These are phyloP conservation scores for Geotrupes spiniger DNA, from an alignment of 2,888 invertebrate genomes.

Conservation along the genomic window DNA sequence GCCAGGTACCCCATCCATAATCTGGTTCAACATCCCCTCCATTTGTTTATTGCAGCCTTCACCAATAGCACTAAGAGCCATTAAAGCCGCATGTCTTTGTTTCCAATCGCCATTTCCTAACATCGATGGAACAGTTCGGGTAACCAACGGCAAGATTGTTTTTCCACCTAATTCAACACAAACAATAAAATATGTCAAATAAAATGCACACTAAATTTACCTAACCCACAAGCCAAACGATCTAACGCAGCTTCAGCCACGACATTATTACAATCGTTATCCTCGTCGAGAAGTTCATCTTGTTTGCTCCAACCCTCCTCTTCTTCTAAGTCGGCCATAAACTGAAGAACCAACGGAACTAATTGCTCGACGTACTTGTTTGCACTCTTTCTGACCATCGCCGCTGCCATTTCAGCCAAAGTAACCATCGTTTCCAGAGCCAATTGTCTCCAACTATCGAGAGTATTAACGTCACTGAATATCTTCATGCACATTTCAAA, in stretches of 20 bases:
- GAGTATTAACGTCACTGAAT: slow-evolving; percentile 66
- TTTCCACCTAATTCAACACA: slow-evolving; percentile 49
- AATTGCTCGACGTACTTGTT: slow-evolving; percentile 76
- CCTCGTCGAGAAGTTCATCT: slow-evolving; percentile 88
- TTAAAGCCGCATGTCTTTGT: slow-evolving; percentile 92
- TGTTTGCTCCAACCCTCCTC: slow-evolving; percentile 85
- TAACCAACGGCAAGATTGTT: slow-evolving; percentile 86
- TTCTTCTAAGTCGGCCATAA: slow-evolving; percentile 95
- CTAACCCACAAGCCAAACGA: slow-evolving; percentile 94
- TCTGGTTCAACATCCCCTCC: slow-evolving; percentile 90
- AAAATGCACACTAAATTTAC: slow-evolving; percentile 54
- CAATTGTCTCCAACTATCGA: slow-evolving; percentile 84
- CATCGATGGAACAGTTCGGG: slow-evolving; percentile 80
- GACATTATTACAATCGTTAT: slow-evolving; percentile 91
- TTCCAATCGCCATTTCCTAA: slow-evolving; percentile 80
- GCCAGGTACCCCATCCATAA: slow-evolving; percentile 77
- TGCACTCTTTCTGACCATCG: slow-evolving; percentile 93
- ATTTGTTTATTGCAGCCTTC: slow-evolving; percentile 99
- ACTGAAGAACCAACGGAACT: slow-evolving; percentile 82
- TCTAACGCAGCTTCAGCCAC: slow-evolving; percentile 96
- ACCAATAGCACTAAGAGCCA: slow-evolving; percentile 97
- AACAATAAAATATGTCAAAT: not conserved
- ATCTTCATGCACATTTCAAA: slow-evolving; percentile 88
- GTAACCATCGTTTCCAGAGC: slow-evolving; percentile 81
- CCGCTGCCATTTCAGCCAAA: slow-evolving; percentile 90